Conservation (phyloP, 2,888 invertebrate species). For the Aporophyla nigra region DNA sequence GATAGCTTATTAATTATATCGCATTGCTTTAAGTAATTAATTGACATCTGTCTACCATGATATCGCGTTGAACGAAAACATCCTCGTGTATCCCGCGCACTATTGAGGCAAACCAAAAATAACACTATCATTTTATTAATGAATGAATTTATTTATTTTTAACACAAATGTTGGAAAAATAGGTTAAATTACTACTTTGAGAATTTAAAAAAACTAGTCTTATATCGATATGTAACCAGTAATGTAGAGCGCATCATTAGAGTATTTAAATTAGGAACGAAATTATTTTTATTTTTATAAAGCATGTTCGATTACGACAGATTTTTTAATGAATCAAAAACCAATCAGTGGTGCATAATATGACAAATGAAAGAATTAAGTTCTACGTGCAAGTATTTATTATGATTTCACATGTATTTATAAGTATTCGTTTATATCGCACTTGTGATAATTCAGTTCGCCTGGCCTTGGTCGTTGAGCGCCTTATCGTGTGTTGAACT, state of each 20-base stretch:
- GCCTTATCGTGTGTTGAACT: slow-evolving; percentile 90
- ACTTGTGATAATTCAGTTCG: slow-evolving; percentile 75
- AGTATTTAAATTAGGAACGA: slow-evolving; percentile 15
- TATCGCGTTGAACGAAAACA: slow-evolving; percentile 46
- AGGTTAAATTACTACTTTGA: too few relatives aligned
- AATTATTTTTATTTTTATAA: slow-evolving; percentile 21
- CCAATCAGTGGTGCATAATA: slow-evolving; percentile 17
- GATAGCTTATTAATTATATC: slow-evolving; percentile 20
- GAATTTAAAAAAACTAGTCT: slow-evolving; percentile 4
- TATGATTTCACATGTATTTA: slow-evolving; percentile 52
- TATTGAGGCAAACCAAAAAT: slow-evolving; percentile 46
- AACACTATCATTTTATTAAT: neutral
- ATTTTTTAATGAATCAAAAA: slow-evolving; percentile 12
- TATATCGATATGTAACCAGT: neutral
- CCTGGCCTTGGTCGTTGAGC: slow-evolving; percentile 85
- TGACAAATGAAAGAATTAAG: slow-evolving; percentile 11
- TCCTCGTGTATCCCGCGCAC: slow-evolving; percentile 24
- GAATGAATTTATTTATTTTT: neutral
- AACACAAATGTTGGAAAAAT: neutral
- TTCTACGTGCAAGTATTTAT: slow-evolving; percentile 47
- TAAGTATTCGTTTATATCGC: slow-evolving; percentile 64
- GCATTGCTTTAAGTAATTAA: slow-evolving; percentile 49
- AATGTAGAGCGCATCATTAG: slow-evolving; percentile 13
- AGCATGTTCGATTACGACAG: neutral
- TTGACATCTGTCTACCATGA: slow-evolving; percentile 41